A percentile compares a stretch with the other conserved stretches of the same genome.
phyloP scores from a whole-genome alignment of 2,797 vertebrate genomes.

The Parauchenoglanis punctatus region DNA sequence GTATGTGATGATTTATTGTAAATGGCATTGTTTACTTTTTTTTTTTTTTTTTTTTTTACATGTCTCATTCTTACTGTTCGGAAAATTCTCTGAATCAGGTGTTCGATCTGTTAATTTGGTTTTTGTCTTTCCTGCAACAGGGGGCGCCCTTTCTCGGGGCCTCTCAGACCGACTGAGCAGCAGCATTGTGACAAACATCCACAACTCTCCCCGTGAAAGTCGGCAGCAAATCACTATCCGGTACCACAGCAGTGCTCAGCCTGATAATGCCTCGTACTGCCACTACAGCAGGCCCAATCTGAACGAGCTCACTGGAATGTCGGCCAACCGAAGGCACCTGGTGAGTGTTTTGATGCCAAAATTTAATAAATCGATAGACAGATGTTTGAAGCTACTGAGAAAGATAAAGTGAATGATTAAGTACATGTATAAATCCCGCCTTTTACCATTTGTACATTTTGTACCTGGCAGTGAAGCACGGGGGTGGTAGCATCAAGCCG shows the following conservation, averaged over 20 bases:
- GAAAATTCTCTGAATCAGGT: constrained; percentile 59
- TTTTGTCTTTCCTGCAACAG: constrained; percentile 55
- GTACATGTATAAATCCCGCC: not conserved
- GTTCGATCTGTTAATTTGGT: constrained; percentile 12
- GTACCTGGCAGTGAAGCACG: not conserved
- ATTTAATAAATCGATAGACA: not conserved
- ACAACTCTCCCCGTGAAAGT: constrained; percentile 57
- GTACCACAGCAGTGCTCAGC: constrained; percentile 65
- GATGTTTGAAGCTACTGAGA: not conserved
- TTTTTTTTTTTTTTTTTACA: too few species aligned
- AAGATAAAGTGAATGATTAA: not conserved
- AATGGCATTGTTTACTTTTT: too few species aligned
- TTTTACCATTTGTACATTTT: not conserved
- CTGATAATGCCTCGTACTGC: constrained; percentile 73
- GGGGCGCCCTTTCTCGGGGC: constrained; percentile 56
- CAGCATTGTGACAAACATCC: constrained; percentile 61
- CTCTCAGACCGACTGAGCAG: constrained; percentile 59
- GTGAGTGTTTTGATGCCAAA: constrained; percentile 65
- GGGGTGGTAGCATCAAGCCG: not conserved
- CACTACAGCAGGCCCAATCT: constrained; percentile 64
- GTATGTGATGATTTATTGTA: too few species aligned
- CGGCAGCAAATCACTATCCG: constrained; percentile 69
- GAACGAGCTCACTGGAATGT: constrained; percentile 59
- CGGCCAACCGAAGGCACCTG: constrained; percentile 75
- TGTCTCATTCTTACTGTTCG: not conserved